Conservation (phyloP, 2,113 vertebrate species). For the Edolisoma coerulescens region DNA sequence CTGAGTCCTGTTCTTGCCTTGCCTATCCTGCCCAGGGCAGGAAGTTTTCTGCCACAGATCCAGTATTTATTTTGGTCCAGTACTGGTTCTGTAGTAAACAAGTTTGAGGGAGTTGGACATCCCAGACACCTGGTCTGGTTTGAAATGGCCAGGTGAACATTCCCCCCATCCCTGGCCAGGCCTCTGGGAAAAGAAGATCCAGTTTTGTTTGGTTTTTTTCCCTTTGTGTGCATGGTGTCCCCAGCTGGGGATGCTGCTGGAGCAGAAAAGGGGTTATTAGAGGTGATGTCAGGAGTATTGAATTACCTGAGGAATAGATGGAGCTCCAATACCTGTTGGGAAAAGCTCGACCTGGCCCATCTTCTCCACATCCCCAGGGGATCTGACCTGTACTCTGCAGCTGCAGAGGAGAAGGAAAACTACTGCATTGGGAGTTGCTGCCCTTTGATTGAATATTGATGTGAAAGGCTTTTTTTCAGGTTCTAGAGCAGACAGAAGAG, state of each 20-base stretch:
- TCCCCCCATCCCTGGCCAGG: neutral
- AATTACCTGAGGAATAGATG: neutral
- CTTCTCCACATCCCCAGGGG: neutral
- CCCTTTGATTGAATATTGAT: neutral
- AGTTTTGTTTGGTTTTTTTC: neutral
- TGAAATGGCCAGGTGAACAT: neutral
- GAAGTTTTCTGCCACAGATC: neutral
- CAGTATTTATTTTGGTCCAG: neutral
- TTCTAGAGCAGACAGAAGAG: neutral
- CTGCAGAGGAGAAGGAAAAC: neutral
- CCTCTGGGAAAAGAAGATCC: neutral
- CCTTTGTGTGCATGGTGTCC: neutral
- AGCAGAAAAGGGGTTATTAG: neutral
- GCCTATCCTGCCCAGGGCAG: neutral
- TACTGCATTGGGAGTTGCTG: neutral
- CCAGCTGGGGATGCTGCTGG: neutral
- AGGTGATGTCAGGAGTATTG: neutral
- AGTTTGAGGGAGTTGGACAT: neutral
- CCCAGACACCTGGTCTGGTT: neutral
- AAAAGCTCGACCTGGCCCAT: neutral
- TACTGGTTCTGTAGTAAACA: neutral
- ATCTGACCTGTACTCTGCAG: neutral
- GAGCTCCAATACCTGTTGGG: neutral
- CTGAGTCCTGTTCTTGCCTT: neutral
- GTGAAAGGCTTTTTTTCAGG: neutral